Base-by-base conservation (phyloP, 2,888 invertebrate species). In the Heterodera filipjevi region DNA sequence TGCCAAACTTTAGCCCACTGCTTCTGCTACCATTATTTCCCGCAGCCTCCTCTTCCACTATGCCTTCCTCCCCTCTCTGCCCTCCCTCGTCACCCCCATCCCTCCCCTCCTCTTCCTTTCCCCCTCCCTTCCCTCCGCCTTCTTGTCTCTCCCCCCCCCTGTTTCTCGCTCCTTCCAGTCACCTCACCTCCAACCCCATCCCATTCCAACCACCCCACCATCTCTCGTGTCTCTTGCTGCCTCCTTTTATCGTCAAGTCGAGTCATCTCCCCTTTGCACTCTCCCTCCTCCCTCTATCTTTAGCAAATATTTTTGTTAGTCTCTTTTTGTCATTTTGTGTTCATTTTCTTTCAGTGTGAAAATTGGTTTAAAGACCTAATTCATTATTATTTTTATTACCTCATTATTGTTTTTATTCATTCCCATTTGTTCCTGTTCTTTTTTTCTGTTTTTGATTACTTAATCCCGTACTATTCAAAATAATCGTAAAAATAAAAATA, bases 341-440 rank as follows among this genome's bases (percentile, higher is more conserved):
- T 19, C 32, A 3, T 14, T 66, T 32, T 12, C n/a, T 66, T 66
- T 66, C 5, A 12, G 32, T 33, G 66, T 33, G 66, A 12, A 27
- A 5, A 3, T 30, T 12, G 1, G 3, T 0, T 6, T 16, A 22
- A 44, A n/a, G 10, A 19, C 46, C 27, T 70, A 22, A n/a, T n/a
- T 22, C 39, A 68, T 68, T 39, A 14, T 16, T 68, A 68, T 68
- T 19, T 68, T 22, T 30, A 22, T 27, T 71, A n/a, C n/a, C 22
- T 70, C 19, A 70, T 22, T 27, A 71, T 71, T 39, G 30, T 30
- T 71, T 71, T n/a, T n/a, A n/a, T n/a, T n/a, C n/a, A n/a, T n/a
- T n/a, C n/a, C n/a, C n/a, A n/a, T n/a, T n/a, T n/a, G n/a, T n/a
- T 71, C 32, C 46, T 16, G 30, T 30, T 71, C 12, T 2, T 39